These are phyloP conservation scores for Porites lutea DNA, from an alignment of 64 coral and sea anemone species.

Conservation along the genomic window DNA sequence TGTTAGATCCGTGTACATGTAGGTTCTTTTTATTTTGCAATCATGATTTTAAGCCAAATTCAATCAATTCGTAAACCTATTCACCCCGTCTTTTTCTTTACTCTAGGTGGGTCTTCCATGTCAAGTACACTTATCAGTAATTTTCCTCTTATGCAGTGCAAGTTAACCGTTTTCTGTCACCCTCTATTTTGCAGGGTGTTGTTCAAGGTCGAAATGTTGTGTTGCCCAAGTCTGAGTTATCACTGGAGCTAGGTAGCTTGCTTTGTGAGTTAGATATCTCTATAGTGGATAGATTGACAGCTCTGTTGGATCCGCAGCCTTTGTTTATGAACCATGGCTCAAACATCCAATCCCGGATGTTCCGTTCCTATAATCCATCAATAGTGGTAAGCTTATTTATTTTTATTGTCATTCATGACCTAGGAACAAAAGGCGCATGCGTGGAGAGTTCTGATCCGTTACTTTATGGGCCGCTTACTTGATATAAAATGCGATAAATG, in stretches of 20 bases:
- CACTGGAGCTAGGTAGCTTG: slow-evolving; percentile 78
- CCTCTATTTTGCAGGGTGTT: slow-evolving; percentile 42
- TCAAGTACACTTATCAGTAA: neutral
- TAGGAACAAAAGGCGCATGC: neutral
- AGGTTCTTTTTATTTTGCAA: no score
- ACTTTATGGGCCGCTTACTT: no score
- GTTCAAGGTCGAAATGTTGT: slow-evolving; percentile 83
- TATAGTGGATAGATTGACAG: slow-evolving; percentile 85
- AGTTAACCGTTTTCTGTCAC: neutral
- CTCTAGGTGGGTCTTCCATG: no score
- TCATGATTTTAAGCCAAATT: no score
- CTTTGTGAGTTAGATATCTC: slow-evolving; percentile 92
- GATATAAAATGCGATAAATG: no score
- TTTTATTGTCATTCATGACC: neutral
- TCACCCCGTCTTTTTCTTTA: no score
- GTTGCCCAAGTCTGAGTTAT: slow-evolving; percentile 87
- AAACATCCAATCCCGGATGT: slow-evolving; percentile 78
- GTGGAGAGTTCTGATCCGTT: neutral
- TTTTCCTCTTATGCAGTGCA: neutral
- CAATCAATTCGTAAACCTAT: no score
- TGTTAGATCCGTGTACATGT: no score
- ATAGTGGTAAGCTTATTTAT: slow-evolving; percentile 61
- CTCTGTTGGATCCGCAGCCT: slow-evolving; percentile 76
- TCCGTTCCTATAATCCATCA: slow-evolving; percentile 81
- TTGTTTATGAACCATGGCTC: slow-evolving; percentile 67